Evolutionary conservation across 2,113 vertebrate genomes (phyloP).

Genomic region (Andinoacara biseriatus): DNA sequence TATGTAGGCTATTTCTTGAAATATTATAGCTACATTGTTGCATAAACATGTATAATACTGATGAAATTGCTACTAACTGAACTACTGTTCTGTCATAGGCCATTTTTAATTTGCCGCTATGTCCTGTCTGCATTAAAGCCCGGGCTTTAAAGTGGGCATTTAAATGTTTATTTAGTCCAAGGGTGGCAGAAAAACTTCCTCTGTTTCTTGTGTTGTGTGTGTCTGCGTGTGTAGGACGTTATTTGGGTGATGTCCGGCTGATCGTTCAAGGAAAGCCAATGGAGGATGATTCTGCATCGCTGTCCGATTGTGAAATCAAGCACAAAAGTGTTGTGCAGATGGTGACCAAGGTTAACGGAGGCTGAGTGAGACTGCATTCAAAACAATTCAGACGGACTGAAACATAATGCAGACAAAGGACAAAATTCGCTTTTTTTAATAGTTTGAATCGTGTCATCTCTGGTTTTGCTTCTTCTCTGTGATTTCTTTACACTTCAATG

Average conservation of each 20-base stretch:
- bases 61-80: neutral
- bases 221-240: neutral
- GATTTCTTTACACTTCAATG: too few species aligned
- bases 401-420: neutral
- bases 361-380: neutral
- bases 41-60: too few species aligned
- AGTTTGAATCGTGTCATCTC: too few species aligned
- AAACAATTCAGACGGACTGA: too few species aligned
- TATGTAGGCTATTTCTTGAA: neutral
- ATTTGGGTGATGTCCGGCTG: neutral
- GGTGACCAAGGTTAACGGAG: constrained; percentile 4
- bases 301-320: neutral
- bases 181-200: neutral
- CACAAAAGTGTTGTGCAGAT: neutral
- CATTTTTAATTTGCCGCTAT: neutral
- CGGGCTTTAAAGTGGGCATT: neutral
- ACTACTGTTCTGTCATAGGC: neutral
- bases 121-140: neutral
- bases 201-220: neutral
- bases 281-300: neutral
- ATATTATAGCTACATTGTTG: neutral
- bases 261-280: neutral
- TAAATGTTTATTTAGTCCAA: neutral
- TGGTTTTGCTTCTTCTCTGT: too few species aligned
- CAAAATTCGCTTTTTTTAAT: neutral